Conservation (phyloP, 2,888 invertebrate genomes). For the Ellobium chinense region DNA sequence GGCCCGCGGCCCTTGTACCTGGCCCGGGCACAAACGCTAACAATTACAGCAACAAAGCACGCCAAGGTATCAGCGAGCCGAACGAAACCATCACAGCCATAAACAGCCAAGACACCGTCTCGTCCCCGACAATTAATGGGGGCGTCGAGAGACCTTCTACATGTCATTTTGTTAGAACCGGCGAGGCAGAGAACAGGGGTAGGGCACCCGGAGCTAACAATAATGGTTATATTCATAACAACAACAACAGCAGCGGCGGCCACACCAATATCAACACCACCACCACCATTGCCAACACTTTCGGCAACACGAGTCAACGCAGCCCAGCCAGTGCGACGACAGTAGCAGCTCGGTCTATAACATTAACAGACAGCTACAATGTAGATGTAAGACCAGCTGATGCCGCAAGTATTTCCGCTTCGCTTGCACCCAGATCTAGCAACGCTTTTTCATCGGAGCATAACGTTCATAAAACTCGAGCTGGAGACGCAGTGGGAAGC, state of each 20-base stretch:
- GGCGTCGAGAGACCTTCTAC: background rate
- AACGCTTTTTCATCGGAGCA: background rate
- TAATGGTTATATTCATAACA: too few species aligned
- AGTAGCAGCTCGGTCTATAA: background rate
- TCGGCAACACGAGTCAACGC: too few species aligned
- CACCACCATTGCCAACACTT: background rate
- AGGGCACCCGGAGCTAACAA: background rate
- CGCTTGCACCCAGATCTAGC: background rate
- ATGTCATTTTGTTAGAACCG: background rate
- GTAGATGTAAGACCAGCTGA: background rate
- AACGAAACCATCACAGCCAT: background rate
- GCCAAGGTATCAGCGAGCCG: background rate
- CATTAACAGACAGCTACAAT: background rate
- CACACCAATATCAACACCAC: background rate
- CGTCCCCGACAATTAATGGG: background rate
- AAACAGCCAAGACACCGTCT: background rate
- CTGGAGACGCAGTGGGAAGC: background rate
- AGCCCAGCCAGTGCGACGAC: background rate
- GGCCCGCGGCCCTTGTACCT: background rate
- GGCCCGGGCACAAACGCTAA: background rate
- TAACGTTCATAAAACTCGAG: background rate
- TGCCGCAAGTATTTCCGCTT: slow-evolving; percentile 33
- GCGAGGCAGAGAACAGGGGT: background rate
- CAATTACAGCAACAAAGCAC: background rate
- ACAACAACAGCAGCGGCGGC: background rate